Evolutionary conservation across 2,888 invertebrate genomes (phyloP).

Genomic region (Boloria selene): DNA sequence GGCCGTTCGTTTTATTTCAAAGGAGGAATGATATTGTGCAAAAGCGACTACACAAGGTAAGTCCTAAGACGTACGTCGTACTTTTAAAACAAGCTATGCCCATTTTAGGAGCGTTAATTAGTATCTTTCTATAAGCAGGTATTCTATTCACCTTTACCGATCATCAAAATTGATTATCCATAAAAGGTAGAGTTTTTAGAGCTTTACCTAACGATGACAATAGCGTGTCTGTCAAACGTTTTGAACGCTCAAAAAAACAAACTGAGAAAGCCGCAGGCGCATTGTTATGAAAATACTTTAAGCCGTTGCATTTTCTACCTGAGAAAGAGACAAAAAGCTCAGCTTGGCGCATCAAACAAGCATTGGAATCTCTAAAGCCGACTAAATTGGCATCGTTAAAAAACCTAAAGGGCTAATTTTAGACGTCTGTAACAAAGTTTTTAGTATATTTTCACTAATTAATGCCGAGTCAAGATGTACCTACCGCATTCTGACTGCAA

Average conservation of each 20-base stretch:
- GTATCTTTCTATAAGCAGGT: conserved; percentile 57
- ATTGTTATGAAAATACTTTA: conserved; percentile 80
- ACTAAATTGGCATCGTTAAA: conserved; percentile 74
- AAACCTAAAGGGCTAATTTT: conserved; percentile 74
- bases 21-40: conserved; percentile 97
- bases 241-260: conserved; percentile 70
- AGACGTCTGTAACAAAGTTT: conserved; percentile 66
- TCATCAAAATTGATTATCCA: conserved; percentile 71
- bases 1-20: conserved; percentile 96
- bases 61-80: conserved; percentile 49
- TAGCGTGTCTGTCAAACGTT: conserved; percentile 77
- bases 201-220: conserved; percentile 78
- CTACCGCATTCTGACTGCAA: conserved; percentile 43
- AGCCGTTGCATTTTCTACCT: conserved; percentile 78
- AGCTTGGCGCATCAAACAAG: conserved; percentile 71
- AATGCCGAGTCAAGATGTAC: conserved; percentile 45
- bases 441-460: conserved; percentile 56
- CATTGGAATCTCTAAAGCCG: conserved; percentile 61
- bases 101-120: conserved; percentile 55
- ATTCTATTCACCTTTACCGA: conserved; percentile 60
- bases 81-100: neutral
- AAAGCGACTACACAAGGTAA: conserved; percentile 97
- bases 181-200: conserved; percentile 71
- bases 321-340: conserved; percentile 70
- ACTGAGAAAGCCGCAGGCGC: conserved; percentile 75